phyloP scores from a whole-genome alignment of 2,797 vertebrate genomes.

The Otolemur crassicaudatus region DNA sequence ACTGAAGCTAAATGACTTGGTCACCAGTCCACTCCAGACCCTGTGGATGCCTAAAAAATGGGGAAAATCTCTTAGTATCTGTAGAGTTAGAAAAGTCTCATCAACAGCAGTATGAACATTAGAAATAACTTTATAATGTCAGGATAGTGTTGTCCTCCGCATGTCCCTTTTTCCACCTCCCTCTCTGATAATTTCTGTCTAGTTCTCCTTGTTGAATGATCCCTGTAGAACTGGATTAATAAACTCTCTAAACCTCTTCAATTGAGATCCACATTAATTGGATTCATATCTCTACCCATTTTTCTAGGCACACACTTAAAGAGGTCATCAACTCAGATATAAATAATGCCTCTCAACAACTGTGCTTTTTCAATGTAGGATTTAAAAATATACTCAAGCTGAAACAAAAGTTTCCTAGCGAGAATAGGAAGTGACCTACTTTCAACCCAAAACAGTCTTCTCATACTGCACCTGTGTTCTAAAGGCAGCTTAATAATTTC shows the following conservation, averaged over 20 bases:
- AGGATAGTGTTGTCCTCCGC: neutral
- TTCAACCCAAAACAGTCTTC: neutral
- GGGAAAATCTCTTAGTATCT: neutral
- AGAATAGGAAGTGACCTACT: conserved; percentile 44
- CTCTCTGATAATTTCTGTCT: neutral
- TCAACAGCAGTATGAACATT: neutral
- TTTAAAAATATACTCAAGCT: conserved; percentile 56
- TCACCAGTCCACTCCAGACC: neutral
- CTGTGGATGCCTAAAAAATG: neutral
- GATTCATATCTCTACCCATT: conserved; percentile 24
- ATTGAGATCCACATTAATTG: conserved; percentile 21
- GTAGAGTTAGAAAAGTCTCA: neutral
- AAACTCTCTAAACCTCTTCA: conserved; percentile 13
- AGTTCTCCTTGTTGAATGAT: neutral
- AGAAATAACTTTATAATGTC: neutral
- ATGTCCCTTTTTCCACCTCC: neutral
- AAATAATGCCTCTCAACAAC: conserved; percentile 40
- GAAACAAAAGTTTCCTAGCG: conserved; percentile 62
- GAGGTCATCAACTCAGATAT: conserved; percentile 27
- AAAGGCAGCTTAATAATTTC: conserved; percentile 22
- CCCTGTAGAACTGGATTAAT: conserved; percentile 16
- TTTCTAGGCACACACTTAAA: conserved; percentile 24
- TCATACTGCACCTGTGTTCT: neutral
- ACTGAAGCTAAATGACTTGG: neutral
- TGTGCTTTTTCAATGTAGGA: conserved; percentile 16